A percentile compares a stretch with the other conserved stretches of the same genome.
Conservation (phyloP, 2,888 invertebrate species). For the Pinctada fucata region DNA sequence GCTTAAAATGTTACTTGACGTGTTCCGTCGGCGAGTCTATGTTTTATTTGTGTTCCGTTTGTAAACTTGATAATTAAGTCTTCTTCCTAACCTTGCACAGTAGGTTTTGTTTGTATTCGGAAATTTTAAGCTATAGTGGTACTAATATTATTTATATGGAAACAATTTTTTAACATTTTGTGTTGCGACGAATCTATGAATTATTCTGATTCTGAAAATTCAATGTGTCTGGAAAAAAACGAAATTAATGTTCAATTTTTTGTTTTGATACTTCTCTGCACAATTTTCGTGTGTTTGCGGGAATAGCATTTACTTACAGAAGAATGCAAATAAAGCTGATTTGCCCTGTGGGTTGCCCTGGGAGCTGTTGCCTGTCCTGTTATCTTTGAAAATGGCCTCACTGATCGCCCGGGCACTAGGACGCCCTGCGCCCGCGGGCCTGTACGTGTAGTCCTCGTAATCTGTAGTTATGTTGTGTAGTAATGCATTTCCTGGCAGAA, state of each 20-base stretch:
- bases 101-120: too few relatives aligned
- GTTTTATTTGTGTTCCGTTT: too few relatives aligned
- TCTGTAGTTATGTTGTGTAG: constrained; percentile 80
- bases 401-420: constrained; percentile 81
- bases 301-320: constrained; percentile 77
- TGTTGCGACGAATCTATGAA: too few relatives aligned
- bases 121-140: too few relatives aligned
- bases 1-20: too few relatives aligned
- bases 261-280: neutral
- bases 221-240: neutral
- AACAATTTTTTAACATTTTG: too few relatives aligned
- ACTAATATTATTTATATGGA: too few relatives aligned
- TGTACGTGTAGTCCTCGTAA: constrained; percentile 81
- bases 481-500: constrained; percentile 78
- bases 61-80: too few relatives aligned
- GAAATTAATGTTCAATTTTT: neutral
- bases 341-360: constrained; percentile 76
- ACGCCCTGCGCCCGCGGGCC: constrained; percentile 78
- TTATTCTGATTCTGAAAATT: too few relatives aligned
- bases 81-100: too few relatives aligned
- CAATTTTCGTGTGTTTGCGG: too few relatives aligned
- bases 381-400: constrained; percentile 77
- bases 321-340: constrained; percentile 81
- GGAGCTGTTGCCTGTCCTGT: constrained; percentile 72
- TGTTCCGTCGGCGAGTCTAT: too few relatives aligned